Evolutionary conservation across 2,113 vertebrate genomes (phyloP).

Genomic region (Salminus brasiliensis): DNA sequence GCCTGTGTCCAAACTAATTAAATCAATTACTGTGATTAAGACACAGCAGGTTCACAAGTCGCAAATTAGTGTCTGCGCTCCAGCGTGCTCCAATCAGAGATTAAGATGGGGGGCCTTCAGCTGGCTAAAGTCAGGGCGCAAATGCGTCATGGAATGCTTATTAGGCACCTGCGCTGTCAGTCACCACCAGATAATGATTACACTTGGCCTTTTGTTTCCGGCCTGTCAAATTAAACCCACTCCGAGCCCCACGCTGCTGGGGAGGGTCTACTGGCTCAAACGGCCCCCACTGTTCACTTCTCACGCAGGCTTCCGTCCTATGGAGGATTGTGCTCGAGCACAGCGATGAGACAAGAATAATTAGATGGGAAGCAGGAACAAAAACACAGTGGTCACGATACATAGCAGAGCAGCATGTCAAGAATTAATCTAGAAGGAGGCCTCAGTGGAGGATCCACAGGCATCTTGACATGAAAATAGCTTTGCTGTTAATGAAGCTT

Average conservation of each 20-base stretch:
- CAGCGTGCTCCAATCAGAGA: constrained; percentile 46
- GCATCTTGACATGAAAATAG: background rate
- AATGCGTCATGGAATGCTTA: constrained; percentile 64
- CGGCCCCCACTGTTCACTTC: background rate
- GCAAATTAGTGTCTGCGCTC: constrained; percentile 68
- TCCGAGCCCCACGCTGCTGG: constrained; percentile 12
- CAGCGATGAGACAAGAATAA: constrained; percentile 20
- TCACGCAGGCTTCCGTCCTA: background rate
- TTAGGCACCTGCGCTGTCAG: constrained; percentile 77
- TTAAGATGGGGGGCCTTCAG: constrained; percentile 46
- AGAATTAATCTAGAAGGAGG: background rate
- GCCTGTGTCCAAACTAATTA: constrained; percentile 75
- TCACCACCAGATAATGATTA: constrained; percentile 64
- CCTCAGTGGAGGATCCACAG: background rate
- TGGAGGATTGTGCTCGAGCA: background rate
- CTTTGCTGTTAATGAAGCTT: background rate
- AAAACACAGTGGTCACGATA: constrained; percentile 10
- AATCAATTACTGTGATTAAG: constrained; percentile 75
- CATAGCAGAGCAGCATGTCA: background rate
- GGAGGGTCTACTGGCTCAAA: constrained; percentile 1
- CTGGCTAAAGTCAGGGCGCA: constrained; percentile 60
- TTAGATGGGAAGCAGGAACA: background rate
- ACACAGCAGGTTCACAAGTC: constrained; percentile 56
- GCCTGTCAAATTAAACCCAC: constrained; percentile 60
- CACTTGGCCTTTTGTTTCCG: constrained; percentile 55